Base-by-base conservation (phyloP, 2,113 vertebrate genomes). In the Abramis brama region DNA sequence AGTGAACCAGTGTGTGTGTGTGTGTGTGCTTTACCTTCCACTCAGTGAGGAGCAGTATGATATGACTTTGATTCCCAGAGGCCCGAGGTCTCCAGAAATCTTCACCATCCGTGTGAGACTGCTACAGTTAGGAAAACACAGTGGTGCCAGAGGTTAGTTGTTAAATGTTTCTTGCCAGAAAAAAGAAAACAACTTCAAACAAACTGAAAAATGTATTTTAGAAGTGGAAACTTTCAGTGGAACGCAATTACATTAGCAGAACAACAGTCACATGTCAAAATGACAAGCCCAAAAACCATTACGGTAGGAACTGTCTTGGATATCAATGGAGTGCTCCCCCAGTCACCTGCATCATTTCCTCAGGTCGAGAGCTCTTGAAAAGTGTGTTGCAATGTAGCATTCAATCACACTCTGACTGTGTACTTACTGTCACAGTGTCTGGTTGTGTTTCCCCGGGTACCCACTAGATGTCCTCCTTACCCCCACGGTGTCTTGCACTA, bases 1-100 rank as follows among this genome's bases (percentile, higher is more conserved):
- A 33, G 33, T 33, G 33, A 33, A 33, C 33, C 33, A 3, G 33
- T 33, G 30, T 33, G 3, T 33, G 33, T 33, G 43, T 43, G 9
- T 10, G 43, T 45, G 43, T 10, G 9, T 45, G 33, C 36, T 93
- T 95, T 95, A 99, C 98, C 98, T 95, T 96, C 97, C 98, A 91
- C 97, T 99, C 87, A 98, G 92, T 50, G 97, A 98, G 78, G 97
- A 99, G 93, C 94, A 96, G 92, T 97, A 98, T n/a, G 97, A 97
- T 27, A 97, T 94, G 36, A 98, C 97, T 5, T 98, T 97, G 87
- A 98, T 98, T 25, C 98, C 97, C 88, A 99, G 92, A 2, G 97
- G 96, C 4, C 96, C 96, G 79, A 92, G 93, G 91, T 98, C 96
- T 52, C 96, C 96, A 36, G 95, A 94, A 92, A 99, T 95, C 89